Base-by-base conservation (phyloP, 2,888 invertebrate genomes). In the Cactoblastis cactorum region DNA sequence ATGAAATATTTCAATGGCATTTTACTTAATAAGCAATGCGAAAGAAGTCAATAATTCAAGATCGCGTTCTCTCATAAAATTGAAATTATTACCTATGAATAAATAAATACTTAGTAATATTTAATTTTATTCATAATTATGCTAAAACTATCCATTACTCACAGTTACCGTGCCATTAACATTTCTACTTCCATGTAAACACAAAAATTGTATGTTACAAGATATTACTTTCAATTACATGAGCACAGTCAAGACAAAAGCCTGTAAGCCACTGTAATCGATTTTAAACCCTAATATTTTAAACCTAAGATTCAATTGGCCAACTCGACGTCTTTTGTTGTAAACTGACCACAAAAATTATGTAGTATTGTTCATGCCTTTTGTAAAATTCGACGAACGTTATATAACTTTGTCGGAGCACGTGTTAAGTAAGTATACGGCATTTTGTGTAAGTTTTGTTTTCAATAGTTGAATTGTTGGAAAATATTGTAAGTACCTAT, bases 171-270 rank as follows among this genome's bases (percentile, higher is more conserved):
- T 9, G 37, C 17, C 37, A 37, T 37, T 37, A 9, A n/a, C 12
- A 39, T 39, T 39, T 19, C 12, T 19, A 12, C n/a, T 39, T 19
- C n/a, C 19, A 11, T 19, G 39, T 39, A 19, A 19, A 39, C 18
- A 22, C 39, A n/a, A 19, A 39, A 22, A 41, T 22, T 41, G 14
- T 28, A 3, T 28, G 15, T 28, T 11, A 17, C 17, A 2, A 1
- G 1, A 43, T 32, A 43, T 17, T 43, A 43, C 43, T 43, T 43
- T 43, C 28, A 28, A 28, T 43, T 43, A 28, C 43, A 37, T 3
- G 37, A 17, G 35, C 15, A 35, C 14, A 12, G 35, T 14, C 15
- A 17, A 17, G 8, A 15, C 15, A 15, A 37, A 28, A 1, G 3
- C 9, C 28, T 28, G 1, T 1, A 28, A 28, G 8, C 17, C 1